These are phyloP conservation scores for Eulemur coronatus DNA, from an alignment of 2,797 vertebrate species.

Conservation along the genomic window DNA sequence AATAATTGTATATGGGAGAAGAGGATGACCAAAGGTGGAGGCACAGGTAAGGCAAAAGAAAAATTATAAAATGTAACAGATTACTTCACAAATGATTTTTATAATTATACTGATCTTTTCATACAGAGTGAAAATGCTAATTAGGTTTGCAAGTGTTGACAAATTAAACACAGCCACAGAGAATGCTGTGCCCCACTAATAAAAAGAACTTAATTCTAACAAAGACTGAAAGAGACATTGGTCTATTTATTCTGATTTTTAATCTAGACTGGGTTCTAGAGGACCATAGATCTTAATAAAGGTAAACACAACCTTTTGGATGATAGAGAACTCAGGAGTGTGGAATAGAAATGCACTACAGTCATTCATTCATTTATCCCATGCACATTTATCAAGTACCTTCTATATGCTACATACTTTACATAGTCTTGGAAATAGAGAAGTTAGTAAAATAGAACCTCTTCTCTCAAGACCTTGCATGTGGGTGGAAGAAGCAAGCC, in stretches of 20 bases:
- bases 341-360: not conserved
- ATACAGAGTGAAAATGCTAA: not conserved
- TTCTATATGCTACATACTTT: not conserved
- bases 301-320: not conserved
- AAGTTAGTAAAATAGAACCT: not conserved
- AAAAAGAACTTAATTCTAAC: not conserved
- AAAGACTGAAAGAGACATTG: not conserved
- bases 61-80: not conserved
- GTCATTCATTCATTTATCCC: not conserved
- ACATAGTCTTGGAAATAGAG: not conserved
- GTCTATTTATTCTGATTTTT: not conserved
- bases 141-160: not conserved
- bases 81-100: not conserved
- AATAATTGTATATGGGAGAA: not conserved
- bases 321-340: not conserved
- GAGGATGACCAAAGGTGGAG: not conserved
- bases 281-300: not conserved
- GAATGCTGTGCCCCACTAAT: not conserved
- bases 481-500: not conserved
- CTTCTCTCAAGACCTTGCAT: not conserved
- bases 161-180: not conserved
- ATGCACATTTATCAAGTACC: not conserved
- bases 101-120: not conserved
- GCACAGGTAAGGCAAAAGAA: not conserved
- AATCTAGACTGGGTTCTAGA: not conserved